Conservation (phyloP, 2,113 vertebrate species). For the Gymnogyps californianus region DNA sequence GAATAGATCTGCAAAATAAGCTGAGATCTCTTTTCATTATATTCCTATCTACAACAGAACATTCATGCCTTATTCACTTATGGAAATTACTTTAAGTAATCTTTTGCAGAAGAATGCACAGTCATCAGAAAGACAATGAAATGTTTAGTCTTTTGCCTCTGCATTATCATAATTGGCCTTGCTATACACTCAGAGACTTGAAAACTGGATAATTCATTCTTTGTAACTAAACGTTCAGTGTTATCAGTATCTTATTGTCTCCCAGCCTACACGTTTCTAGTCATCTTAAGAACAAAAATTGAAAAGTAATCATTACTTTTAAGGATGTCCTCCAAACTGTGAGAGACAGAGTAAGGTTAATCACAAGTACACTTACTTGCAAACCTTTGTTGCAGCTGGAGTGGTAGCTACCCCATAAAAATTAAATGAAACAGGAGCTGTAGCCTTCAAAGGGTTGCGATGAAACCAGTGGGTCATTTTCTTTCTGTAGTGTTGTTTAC, state of each 20-base stretch:
- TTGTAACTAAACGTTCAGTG: neutral
- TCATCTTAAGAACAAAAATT: neutral
- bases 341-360: neutral
- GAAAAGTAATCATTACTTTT: neutral
- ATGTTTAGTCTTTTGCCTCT: neutral
- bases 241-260: neutral
- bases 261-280: neutral
- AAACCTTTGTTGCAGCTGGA: constrained; percentile 89
- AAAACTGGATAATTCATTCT: neutral
- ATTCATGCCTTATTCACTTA: neutral
- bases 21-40: neutral
- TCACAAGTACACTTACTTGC: constrained; percentile 85
- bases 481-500: neutral
- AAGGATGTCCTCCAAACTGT: neutral
- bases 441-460: constrained; percentile 95
- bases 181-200: neutral
- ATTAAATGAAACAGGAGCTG: constrained; percentile 91
- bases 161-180: neutral
- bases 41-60: neutral
- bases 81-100: neutral
- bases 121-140: neutral
- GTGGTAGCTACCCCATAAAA: constrained; percentile 89
- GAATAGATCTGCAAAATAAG: neutral
- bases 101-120: neutral
- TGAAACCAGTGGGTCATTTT: constrained; percentile 99